These are phyloP conservation scores for Aplidium turbinatum DNA, from an alignment of 23 tunicate species.

Conservation along the genomic window DNA sequence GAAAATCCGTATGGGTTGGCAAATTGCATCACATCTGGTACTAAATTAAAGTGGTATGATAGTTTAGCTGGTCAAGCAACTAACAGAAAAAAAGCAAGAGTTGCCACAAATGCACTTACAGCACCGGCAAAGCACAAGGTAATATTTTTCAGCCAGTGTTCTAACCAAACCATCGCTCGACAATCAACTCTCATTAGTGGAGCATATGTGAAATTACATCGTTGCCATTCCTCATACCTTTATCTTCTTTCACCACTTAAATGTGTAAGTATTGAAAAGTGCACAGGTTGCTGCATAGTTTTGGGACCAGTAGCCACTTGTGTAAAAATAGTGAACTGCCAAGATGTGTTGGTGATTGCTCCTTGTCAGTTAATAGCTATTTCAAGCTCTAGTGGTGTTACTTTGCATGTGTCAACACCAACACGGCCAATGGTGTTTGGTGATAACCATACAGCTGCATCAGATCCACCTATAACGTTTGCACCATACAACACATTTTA, in stretches of 20 bases:
- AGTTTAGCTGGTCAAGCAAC: constrained; percentile 8
- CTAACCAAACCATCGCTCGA: constrained; percentile 75
- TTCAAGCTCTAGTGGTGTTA: constrained; percentile 33
- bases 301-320: constrained; percentile 81
- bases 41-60: constrained; percentile 56
- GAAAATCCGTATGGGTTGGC: constrained; percentile 61
- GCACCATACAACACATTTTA: constrained; percentile 92
- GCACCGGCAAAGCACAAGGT: constrained; percentile 34
- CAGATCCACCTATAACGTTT: constrained; percentile 46
- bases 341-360: constrained; percentile 61
- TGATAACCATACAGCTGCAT: constrained; percentile 21
- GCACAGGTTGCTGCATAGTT: constrained; percentile 57
- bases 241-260: constrained; percentile 76
- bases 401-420: constrained; percentile 65
- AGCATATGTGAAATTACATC: constrained; percentile 53
- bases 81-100: constrained; percentile 29
- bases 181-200: constrained; percentile 45
- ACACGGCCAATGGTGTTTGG: constrained; percentile 55
- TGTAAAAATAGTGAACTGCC: constrained; percentile 61
- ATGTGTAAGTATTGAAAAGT: constrained; percentile 85
- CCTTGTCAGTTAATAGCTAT: constrained; percentile 68
- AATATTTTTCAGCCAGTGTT: constrained; percentile 58
- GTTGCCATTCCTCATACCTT: constrained; percentile 59
- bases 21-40: constrained; percentile 43
- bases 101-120: constrained; percentile 29